Percentiles rank a stretch among this genome's conserved stretches.
Conservation (phyloP, 2,888 invertebrate species). For the Cheilosia impressa region DNA sequence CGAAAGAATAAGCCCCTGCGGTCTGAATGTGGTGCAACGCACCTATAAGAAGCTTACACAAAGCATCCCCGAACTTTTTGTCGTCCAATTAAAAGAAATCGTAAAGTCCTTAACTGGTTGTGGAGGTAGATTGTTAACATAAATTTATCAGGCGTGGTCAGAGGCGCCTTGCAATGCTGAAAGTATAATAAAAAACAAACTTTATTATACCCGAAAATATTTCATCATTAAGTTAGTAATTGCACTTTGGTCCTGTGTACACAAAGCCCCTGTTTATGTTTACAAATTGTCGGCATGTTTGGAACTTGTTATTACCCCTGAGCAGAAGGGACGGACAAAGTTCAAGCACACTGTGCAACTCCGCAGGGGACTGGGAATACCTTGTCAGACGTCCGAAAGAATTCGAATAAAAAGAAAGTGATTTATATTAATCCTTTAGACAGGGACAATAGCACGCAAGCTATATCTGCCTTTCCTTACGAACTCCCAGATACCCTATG, state of each 20-base stretch:
- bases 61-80: no score
- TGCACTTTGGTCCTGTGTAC: constrained; percentile 30
- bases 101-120: no score
- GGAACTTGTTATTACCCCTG: not conserved
- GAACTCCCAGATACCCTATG: constrained; percentile 12
- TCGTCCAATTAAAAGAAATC: no score
- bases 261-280: constrained; percentile 31
- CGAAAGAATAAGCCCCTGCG: no score
- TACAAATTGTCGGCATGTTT: constrained; percentile 12
- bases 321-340: not conserved
- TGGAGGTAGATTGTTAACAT: no score
- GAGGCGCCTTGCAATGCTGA: no score
- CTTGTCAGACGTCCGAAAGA: constrained; percentile 12
- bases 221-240: constrained; percentile 39
- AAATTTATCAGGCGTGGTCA: no score
- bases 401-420: constrained; percentile 15
- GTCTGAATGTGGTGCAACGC: no score
- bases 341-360: not conserved
- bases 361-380: not conserved
- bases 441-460: constrained; percentile 25
- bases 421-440: constrained; percentile 30
- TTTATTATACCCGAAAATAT: not conserved
- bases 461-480: not conserved
- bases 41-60: no score
- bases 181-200: no score